Evolutionary conservation across 2,113 vertebrate species (phyloP), one percentile per base, ranked within the genome.

Genomic region (Muscicapa adusta): DNA sequence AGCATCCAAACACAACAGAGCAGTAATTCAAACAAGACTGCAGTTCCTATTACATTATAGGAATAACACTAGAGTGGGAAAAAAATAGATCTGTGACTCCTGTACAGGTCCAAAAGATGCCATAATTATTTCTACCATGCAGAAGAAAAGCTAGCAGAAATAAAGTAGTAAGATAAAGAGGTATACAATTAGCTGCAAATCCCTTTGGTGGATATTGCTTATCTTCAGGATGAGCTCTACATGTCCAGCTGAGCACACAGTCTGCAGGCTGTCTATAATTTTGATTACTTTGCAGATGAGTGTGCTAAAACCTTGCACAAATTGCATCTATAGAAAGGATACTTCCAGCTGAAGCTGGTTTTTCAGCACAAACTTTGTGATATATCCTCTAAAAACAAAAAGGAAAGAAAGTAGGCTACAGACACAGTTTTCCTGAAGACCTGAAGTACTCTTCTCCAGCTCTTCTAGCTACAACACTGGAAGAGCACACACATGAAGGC

Each of bases 1-100:
- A 94, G 81, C 89, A 93, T 94, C 83, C 74, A 97, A 95, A 67
- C 24, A 81, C 86, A 87, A 57, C 89, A 78, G 62, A 88, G 88
- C 33, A 75, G 34, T 70, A 92, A 96, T 96, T 92, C 47, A 87
- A 96, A 80, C 80, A 86, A 43, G 38, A 77, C 83, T 91, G 48
- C 18, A 36, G 45, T 76, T 87, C 72, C 47, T 85, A 77, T 62
- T 77, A 80, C 24, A 31, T 66, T 72, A 61, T 74, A 93, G 58
- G 23, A 72, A 6, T 28, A 85, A 66, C 14, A 54, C 26, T 62
- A 31, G 14, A 38, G 43, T 31, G 29, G 42, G 29, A 25, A n/a
- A 76, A 86, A 91, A 78, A 14, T 22, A 61, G 24, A 82, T 73
- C 23, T 31, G 23, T 23, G 34, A 60, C 58, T 73, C 48, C 48